A percentile compares a stretch with the other conserved stretches of the same genome.
Conservation (phyloP, 1,140 invertebrate genomes). For the Trinorchestia longiramus region DNA sequence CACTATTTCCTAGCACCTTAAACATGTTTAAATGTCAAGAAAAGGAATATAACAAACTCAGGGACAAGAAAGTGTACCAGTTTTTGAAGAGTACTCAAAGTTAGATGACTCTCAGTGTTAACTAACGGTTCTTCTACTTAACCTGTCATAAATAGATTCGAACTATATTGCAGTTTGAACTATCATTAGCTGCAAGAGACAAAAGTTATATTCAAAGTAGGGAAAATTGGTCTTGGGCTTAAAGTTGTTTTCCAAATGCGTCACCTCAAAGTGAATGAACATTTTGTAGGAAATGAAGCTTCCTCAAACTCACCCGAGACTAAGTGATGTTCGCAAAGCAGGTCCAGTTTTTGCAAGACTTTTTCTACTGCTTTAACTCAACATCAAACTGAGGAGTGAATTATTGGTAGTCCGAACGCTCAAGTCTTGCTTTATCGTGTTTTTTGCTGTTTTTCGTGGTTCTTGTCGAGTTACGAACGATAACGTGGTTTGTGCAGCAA, state of each 20-base stretch:
- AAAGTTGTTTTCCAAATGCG: not conserved
- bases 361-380: too few relatives aligned
- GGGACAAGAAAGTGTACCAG: not conserved
- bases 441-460: too few relatives aligned
- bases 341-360: too few relatives aligned
- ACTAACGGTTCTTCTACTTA: not conserved
- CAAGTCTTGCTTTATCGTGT: too few relatives aligned
- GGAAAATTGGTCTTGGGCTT: not conserved
- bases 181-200: not conserved
- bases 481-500: too few relatives aligned
- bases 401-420: too few relatives aligned
- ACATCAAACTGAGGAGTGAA: too few relatives aligned
- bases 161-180: not conserved
- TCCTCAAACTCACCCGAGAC: too few relatives aligned
- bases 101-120: not conserved
- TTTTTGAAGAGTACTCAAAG: not conserved
- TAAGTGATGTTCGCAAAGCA: too few relatives aligned
- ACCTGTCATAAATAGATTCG: not conserved
- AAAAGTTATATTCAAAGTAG: not conserved
- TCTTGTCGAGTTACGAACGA: too few relatives aligned
- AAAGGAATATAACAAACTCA: not conserved
- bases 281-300: too few relatives aligned
- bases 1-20: not conserved
- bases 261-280: not conserved
- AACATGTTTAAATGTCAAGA: not conserved